Conservation (phyloP, 2,113 vertebrate species). For the Gopherus flavomarginatus region DNA sequence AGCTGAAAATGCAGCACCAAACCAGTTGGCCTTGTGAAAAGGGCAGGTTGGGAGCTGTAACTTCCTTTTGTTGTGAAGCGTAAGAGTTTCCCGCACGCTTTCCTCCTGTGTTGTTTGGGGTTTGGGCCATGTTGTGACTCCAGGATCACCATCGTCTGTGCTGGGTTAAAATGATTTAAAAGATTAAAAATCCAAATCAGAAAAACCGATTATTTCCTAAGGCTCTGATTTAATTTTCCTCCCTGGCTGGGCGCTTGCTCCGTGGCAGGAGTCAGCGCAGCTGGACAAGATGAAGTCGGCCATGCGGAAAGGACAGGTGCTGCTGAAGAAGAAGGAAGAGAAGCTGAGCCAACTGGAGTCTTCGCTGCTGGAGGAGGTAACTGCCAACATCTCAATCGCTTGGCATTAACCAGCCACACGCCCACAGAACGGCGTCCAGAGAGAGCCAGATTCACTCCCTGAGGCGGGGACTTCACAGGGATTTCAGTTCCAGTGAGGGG, state of each 20-base stretch:
- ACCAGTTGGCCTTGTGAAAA: neutral
- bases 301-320: constrained; percentile 81
- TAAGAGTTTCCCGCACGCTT: fast-evolving
- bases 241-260: neutral
- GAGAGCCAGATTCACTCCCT: neutral
- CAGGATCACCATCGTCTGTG: neutral
- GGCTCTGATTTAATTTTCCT: neutral
- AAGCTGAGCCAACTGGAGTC: constrained; percentile 86
- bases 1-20: neutral
- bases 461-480: neutral
- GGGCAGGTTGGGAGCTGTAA: neutral
- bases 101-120: fast-evolving
- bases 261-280: constrained; percentile 81
- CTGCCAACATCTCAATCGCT: fast-evolving
- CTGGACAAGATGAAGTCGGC: constrained; percentile 83
- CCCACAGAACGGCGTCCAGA: neutral
- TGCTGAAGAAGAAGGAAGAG: constrained; percentile 88
- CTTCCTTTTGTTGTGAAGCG: fast-evolving
- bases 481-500: neutral
- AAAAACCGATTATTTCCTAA: fast-evolving
- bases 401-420: neutral
- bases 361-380: constrained; percentile 88
- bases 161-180: neutral
- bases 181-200: neutral
- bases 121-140: neutral